Percentiles rank a stretch among this genome's conserved stretches.
phyloP scores from a whole-genome alignment of 2,113 vertebrate species.

The Edolisoma coerulescens region DNA sequence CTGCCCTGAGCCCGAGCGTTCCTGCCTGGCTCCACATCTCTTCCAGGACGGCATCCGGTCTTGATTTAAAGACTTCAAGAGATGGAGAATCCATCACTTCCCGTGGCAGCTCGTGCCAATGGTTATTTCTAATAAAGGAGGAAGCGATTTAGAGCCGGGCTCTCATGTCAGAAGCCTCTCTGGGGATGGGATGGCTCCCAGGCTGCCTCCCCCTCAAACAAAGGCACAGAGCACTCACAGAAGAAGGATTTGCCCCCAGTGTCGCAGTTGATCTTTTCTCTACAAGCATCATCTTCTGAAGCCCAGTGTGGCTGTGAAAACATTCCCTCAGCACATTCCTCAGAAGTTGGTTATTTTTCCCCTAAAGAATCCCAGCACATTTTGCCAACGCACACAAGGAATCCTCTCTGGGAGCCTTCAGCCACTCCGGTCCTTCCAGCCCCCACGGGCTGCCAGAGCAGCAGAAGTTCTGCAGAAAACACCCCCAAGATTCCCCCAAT shows the following conservation, averaged over 20 bases:
- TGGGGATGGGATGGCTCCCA: not conserved
- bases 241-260: not conserved
- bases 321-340: not conserved
- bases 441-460: not conserved
- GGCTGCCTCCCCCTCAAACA: not conserved
- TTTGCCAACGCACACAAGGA: not conserved
- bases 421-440: not conserved
- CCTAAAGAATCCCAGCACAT: not conserved
- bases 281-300: rapidly evolving
- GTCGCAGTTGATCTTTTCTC: not conserved
- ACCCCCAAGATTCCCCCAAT: rapidly evolving
- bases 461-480: not conserved
- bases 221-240: not conserved
- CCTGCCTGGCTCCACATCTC: not conserved
- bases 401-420: not conserved
- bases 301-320: not conserved
- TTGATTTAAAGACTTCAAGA: conserved; percentile 50
- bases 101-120: conserved; percentile 36
- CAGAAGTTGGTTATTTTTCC: not conserved
- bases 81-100: conserved; percentile 57
- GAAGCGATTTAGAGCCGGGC: conserved; percentile 6
- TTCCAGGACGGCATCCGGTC: conserved; percentile 32
- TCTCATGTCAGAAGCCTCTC: not conserved
- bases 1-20: not conserved
- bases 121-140: conserved; percentile 32